A percentile compares a stretch with the other conserved stretches of the same genome.
These are phyloP conservation scores for Cyaniris semiargus DNA, from an alignment of 2,888 invertebrate species.

Conservation along the genomic window DNA sequence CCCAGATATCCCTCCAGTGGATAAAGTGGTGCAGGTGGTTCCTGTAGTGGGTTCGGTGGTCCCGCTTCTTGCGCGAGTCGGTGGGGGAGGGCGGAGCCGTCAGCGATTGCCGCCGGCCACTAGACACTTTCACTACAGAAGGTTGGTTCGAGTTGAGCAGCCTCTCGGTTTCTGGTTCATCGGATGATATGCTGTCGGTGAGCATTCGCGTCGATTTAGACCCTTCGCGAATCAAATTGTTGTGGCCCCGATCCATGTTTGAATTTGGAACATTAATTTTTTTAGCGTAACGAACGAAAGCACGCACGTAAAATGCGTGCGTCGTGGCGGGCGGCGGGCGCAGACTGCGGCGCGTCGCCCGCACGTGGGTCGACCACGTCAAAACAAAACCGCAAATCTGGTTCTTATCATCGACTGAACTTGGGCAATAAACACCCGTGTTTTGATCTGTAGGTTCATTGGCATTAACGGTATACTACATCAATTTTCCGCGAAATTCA, in stretches of 20 bases:
- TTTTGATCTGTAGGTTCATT: neutral
- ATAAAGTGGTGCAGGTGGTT: slow-evolving; percentile 73
- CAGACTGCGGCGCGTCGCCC: slow-evolving; percentile 60
- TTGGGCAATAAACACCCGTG: slow-evolving; percentile 5
- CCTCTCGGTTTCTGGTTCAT: slow-evolving; percentile 71
- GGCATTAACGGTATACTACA: neutral
- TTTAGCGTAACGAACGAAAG: slow-evolving; percentile 43
- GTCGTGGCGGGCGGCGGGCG: slow-evolving; percentile 54
- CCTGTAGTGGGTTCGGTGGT: slow-evolving; percentile 66
- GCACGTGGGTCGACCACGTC: slow-evolving; percentile 59
- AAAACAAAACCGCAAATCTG: slow-evolving; percentile 42
- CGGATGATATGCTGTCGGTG: slow-evolving; percentile 72
- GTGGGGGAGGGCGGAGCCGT: slow-evolving; percentile 76
- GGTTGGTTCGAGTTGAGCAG: slow-evolving; percentile 60
- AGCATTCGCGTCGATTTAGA: slow-evolving; percentile 62
- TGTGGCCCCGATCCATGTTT: slow-evolving; percentile 63
- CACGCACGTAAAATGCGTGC: slow-evolving; percentile 55
- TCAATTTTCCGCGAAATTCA: neutral
- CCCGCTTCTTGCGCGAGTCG: slow-evolving; percentile 72
- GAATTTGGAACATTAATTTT: neutral
- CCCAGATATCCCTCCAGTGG: slow-evolving; percentile 76
- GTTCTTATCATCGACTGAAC: slow-evolving; percentile 5
- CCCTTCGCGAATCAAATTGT: slow-evolving; percentile 54
- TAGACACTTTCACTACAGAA: slow-evolving; percentile 55
- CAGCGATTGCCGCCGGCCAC: slow-evolving; percentile 64